Conservation (phyloP, 2,888 invertebrate species). For the Eupithecia insigniata region DNA sequence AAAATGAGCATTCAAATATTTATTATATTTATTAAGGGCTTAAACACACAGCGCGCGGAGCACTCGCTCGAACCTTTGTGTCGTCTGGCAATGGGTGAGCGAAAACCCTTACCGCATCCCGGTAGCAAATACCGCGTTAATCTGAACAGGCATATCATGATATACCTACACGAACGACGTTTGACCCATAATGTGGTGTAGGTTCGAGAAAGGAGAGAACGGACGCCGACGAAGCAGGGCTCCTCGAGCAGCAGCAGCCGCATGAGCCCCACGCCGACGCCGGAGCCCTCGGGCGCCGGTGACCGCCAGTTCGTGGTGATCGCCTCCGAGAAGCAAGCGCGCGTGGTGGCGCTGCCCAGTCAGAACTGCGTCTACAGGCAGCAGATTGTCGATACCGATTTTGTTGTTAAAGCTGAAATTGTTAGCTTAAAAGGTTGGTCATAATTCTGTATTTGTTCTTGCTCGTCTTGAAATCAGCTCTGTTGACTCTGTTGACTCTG, state of each 20-base stretch:
- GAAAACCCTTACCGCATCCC: too few relatives aligned
- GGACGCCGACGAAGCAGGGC: slow-evolving; percentile 86
- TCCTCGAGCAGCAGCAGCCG: slow-evolving; percentile 85
- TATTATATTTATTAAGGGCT: too few relatives aligned
- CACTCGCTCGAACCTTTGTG: too few relatives aligned
- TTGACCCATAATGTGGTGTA: slow-evolving; percentile 34
- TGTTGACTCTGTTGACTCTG: not conserved
- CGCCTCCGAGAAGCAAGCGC: slow-evolving; percentile 97
- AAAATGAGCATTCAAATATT: too few relatives aligned
- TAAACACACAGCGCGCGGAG: too few relatives aligned
- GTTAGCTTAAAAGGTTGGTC: slow-evolving; percentile 93
- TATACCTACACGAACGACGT: not conserved
- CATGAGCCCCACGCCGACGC: slow-evolving; percentile 90
- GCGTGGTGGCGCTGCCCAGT: slow-evolving; percentile 96
- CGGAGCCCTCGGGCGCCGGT: slow-evolving; percentile 65
- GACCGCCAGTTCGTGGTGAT: slow-evolving; percentile 97
- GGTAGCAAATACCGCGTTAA: too few relatives aligned
- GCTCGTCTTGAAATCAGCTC: not conserved
- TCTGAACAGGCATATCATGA: too few relatives aligned
- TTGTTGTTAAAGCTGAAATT: slow-evolving; percentile 97
- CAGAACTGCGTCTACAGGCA: slow-evolving; percentile 97
- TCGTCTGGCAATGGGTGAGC: too few relatives aligned
- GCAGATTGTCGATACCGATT: slow-evolving; percentile 96
- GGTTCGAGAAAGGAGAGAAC: slow-evolving; percentile 75
- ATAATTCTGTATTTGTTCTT: not conserved